Evolutionary conservation across 2,888 invertebrate species (phyloP).

Genomic region (Mesodorylaimus sp.): DNA sequence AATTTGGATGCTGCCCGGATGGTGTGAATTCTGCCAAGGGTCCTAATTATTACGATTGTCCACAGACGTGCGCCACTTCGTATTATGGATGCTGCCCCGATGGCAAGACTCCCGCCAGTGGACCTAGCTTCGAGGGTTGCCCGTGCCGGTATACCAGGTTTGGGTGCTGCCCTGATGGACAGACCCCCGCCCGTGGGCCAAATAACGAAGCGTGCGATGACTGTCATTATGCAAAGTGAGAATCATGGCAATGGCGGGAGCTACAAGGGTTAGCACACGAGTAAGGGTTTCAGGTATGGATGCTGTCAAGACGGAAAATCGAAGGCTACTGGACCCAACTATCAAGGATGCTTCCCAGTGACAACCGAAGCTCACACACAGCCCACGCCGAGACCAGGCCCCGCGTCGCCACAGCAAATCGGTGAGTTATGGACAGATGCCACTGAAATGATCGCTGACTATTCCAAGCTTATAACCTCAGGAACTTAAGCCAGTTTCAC

Average conservation of each 20-base stretch:
- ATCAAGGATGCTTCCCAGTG: slow-evolving; percentile 4
- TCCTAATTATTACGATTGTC: slow-evolving; percentile 53
- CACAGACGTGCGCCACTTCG: slow-evolving; percentile 35
- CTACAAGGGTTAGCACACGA: neutral
- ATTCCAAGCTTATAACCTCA: no score
- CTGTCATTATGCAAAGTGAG: slow-evolving; percentile 19
- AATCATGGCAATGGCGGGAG: neutral
- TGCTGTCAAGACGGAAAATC: slow-evolving; percentile 29
- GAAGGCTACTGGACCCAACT: slow-evolving; percentile 13
- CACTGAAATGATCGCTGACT: neutral
- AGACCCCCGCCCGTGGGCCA: slow-evolving; percentile 49
- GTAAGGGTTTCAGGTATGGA: slow-evolving; percentile 18
- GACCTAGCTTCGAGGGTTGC: slow-evolving; percentile 53
- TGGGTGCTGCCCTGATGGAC: slow-evolving; percentile 73
- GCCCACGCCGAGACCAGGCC: neutral
- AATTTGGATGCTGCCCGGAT: slow-evolving; percentile 41
- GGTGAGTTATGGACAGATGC: neutral
- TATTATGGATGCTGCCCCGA: slow-evolving; percentile 73
- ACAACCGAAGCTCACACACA: neutral
- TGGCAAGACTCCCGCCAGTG: slow-evolving; percentile 61
- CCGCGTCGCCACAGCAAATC: neutral
- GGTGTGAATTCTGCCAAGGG: slow-evolving; percentile 43
- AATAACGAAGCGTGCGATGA: slow-evolving; percentile 53
- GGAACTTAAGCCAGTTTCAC: no score
- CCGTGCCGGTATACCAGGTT: slow-evolving; percentile 40